phyloP scores from a whole-genome alignment of 2,113 vertebrate genomes.

The Atrichornis clamosus region DNA sequence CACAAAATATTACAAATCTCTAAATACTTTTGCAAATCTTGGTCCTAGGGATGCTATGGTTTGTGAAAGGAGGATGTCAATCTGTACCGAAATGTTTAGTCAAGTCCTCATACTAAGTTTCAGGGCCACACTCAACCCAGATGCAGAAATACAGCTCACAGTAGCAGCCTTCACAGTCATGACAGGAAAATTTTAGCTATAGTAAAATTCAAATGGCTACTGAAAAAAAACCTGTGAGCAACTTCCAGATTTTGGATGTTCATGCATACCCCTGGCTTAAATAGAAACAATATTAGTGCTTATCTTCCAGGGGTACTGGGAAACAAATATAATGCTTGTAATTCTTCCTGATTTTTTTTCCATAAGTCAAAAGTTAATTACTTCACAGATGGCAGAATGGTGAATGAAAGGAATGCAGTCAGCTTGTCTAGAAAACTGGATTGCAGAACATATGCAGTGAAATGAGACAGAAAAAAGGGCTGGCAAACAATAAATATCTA shows the following conservation, averaged over 20 bases:
- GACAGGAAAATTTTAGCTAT: background rate
- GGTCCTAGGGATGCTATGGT: background rate
- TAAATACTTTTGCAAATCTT: background rate
- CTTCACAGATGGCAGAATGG: constrained; percentile 80
- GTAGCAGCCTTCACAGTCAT: background rate
- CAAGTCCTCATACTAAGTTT: background rate
- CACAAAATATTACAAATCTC: background rate
- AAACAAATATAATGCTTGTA: constrained; percentile 45
- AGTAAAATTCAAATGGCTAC: background rate
- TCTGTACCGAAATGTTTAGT: background rate
- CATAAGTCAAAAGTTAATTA: constrained; percentile 84
- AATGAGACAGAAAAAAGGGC: constrained; percentile 56
- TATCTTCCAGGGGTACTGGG: background rate
- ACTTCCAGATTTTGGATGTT: background rate
- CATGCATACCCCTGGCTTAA: background rate
- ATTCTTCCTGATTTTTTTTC: constrained; percentile 47
- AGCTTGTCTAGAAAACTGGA: constrained; percentile 61
- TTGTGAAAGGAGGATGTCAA: background rate
- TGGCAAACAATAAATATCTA: constrained; percentile 56
- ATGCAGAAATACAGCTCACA: background rate
- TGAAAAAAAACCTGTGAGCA: background rate
- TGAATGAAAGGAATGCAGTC: constrained; percentile 32
- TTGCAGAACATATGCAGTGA: constrained; percentile 57
- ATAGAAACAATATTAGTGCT: background rate
- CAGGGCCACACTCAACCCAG: background rate